Percentiles rank a stretch among this genome's conserved stretches.
phyloP scores from a whole-genome alignment of 2,888 invertebrate genomes.

The Ischnura elegans region DNA sequence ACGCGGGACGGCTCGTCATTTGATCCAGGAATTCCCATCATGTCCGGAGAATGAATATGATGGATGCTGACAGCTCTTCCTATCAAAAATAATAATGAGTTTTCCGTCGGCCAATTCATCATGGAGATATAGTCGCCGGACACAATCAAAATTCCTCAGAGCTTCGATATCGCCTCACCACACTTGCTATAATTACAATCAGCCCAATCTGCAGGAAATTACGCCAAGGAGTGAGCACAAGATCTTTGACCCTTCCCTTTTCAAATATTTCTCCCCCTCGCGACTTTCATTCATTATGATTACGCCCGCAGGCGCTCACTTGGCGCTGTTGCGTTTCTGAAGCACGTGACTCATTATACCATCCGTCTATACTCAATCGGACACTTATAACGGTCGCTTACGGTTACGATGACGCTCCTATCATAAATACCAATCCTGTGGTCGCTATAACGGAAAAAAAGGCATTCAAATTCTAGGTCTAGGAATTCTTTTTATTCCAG shows the following conservation, averaged over 20 bases:
- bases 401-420: slow-evolving; percentile 24
- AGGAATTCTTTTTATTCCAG: background rate
- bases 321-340: background rate
- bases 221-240: background rate
- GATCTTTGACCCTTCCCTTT: slow-evolving; percentile 17
- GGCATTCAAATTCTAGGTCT: background rate
- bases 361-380: background rate
- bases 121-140: background rate
- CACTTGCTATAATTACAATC: background rate
- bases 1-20: background rate
- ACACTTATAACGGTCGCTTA: slow-evolving; percentile 44
- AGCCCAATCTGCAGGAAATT: background rate
- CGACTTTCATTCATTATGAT: background rate
- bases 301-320: background rate
- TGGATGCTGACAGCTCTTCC: background rate
- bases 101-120: background rate
- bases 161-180: background rate
- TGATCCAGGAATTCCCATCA: background rate
- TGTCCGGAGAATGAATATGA: background rate
- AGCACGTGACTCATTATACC: slow-evolving; percentile 19
- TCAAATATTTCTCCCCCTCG: background rate
- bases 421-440: slow-evolving; percentile 10
- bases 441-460: slow-evolving; percentile 10
- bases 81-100: background rate
- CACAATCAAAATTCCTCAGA: background rate